Evolutionary conservation across 2,888 invertebrate genomes (phyloP).

Genomic region (Alitta virens): DNA sequence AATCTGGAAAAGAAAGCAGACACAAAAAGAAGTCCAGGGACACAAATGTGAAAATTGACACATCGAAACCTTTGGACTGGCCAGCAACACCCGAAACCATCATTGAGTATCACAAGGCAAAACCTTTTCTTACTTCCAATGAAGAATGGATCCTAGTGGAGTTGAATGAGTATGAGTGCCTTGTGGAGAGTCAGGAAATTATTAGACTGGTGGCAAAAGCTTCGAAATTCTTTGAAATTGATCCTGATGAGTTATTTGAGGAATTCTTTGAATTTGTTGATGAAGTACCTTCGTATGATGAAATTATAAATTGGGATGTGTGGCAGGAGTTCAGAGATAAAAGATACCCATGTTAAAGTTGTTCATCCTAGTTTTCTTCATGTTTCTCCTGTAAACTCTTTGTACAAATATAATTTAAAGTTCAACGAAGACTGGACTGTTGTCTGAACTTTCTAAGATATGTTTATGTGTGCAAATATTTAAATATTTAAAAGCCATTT

Average conservation of each 20-base stretch:
- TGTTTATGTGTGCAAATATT: no score
- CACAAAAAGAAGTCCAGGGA: slow-evolving; percentile 4
- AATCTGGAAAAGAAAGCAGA: not conserved
- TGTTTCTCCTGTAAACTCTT: no score
- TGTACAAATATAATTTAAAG: no score
- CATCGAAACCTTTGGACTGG: slow-evolving; percentile 24
- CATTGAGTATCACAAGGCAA: slow-evolving; percentile 32
- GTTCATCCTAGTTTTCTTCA: no score
- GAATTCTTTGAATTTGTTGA: slow-evolving; percentile 35
- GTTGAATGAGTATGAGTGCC: slow-evolving; percentile 33
- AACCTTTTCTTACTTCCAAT: slow-evolving; percentile 28
- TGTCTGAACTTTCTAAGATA: no score
- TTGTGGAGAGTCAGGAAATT: slow-evolving; percentile 28
- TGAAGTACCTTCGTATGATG: slow-evolving; percentile 31
- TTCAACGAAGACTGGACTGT: no score
- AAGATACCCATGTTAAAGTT: slow-evolving; percentile 30
- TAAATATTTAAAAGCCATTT: no score
- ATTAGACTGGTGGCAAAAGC: slow-evolving; percentile 29
- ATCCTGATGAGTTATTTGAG: slow-evolving; percentile 31
- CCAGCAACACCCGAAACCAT: slow-evolving; percentile 31
- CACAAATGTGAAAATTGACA: slow-evolving; percentile 3
- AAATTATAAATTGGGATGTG: slow-evolving; percentile 32
- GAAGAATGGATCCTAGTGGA: slow-evolving; percentile 35
- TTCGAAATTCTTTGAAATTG: slow-evolving; percentile 35
- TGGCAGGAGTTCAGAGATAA: slow-evolving; percentile 35